Conservation (phyloP, 2,113 vertebrate species). For the Microcebus griseorufus region DNA sequence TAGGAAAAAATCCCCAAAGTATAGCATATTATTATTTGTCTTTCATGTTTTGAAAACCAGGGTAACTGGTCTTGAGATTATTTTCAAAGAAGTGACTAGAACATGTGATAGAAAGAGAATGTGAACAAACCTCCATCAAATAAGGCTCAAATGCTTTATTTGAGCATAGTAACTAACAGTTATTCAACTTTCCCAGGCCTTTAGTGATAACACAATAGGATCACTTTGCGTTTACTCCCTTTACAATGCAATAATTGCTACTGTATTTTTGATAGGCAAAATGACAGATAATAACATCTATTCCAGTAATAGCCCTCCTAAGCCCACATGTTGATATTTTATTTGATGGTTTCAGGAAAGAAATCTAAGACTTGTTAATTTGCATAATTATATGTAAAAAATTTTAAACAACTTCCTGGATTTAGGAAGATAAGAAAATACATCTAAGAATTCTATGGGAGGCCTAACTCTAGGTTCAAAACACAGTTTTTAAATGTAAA, state of each 20-base stretch:
- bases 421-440: constrained; percentile 48
- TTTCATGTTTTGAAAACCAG: constrained; percentile 47
- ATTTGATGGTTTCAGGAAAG: constrained; percentile 56
- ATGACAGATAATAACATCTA: constrained; percentile 46
- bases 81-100: constrained; percentile 41
- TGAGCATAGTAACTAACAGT: neutral
- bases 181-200: neutral
- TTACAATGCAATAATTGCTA: constrained; percentile 38
- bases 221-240: neutral
- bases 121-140: neutral
- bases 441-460: neutral
- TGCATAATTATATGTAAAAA: neutral
- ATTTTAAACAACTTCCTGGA: neutral
- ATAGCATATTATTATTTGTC: neutral
- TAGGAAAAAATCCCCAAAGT: neutral
- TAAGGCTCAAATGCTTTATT: neutral
- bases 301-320: constrained; percentile 23
- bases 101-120: neutral
- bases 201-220: neutral
- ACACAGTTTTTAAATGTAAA: constrained; percentile 41
- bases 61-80: constrained; percentile 38
- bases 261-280: neutral
- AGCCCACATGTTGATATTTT: neutral
- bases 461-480: neutral
- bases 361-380: constrained; percentile 13